Base-by-base conservation (phyloP, 2,888 invertebrate species). In the Drosophila pseudotakahashii region DNA sequence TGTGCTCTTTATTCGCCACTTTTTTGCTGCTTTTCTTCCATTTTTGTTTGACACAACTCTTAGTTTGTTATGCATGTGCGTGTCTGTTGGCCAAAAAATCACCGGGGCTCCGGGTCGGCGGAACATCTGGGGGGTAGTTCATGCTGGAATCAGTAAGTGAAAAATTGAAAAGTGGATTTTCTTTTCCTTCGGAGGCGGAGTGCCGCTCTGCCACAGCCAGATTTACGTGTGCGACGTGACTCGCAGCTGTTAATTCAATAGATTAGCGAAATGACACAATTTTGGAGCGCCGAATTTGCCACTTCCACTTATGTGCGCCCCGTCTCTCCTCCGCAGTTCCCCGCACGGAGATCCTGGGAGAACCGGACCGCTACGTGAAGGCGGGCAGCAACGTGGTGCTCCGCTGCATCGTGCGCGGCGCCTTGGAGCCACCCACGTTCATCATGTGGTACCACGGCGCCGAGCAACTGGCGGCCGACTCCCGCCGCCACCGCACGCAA, bases 401-500 rank as follows among this genome's bases (percentile, higher is more conserved):
- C 77, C 96, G 96, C 91, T 98, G 98, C 93, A 95, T 97, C 79
- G 97, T 98, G 92, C 96, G 97, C 81, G 96, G 97, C 92, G 97
- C 97, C 83, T 94, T 98, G 77, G 97, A 97, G 93, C 96, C 97
- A 90, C 98, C 98, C 79, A 96, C 96, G 79, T 98, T 97, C 93
- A 97, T 98, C 90, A 98, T 98, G 94, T 98, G 98, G 98, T 98
- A 97, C 93, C 97, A 97, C 76, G 92, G 92, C 19, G 78, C 92
- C 7, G 90, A 91, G 69, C 91, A 92, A 74, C 73, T 92, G 79
- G 89, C 92, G 67, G 89, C 90, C 44, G 92, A 92, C 69, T 92
- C 91, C 34, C 82, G 87, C 57, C 91, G 92, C 69, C 90, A 91
- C 81, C 90, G 90, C 81, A 91, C 91, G 80, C 91, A 92, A 87